These are phyloP conservation scores for Lochmaea capreae DNA, from an alignment of 2,888 invertebrate species.

Conservation along the genomic window DNA sequence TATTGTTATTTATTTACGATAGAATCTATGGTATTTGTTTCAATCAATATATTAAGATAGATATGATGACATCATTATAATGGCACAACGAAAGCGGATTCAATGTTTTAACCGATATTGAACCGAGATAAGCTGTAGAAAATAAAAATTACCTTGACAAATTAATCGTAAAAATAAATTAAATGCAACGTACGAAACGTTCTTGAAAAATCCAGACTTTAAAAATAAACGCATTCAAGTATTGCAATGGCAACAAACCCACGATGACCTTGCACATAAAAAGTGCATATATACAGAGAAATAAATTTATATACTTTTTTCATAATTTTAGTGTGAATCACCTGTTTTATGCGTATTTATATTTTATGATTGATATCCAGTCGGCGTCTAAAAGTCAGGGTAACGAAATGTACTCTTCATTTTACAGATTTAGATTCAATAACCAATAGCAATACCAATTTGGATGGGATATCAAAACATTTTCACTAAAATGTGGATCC, in stretches of 20 bases:
- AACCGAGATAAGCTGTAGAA: slow-evolving; percentile 29
- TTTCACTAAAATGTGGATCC: too few relatives aligned
- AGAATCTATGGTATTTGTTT: neutral
- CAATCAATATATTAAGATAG: neutral
- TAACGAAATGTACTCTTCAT: too few relatives aligned
- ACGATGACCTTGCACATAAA: slow-evolving; percentile 58
- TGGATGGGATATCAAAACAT: too few relatives aligned
- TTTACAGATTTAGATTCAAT: too few relatives aligned
- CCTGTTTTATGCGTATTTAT: slow-evolving; percentile 14
- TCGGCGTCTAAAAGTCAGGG: neutral
- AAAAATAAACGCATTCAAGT: slow-evolving; percentile 57
- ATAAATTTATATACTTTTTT: slow-evolving; percentile 41
- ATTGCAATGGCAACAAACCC: slow-evolving; percentile 54
- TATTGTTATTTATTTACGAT: neutral
- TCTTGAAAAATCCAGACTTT: slow-evolving; percentile 59
- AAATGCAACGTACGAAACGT: slow-evolving; percentile 43
- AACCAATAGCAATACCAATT: too few relatives aligned
- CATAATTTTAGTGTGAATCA: slow-evolving; percentile 16
- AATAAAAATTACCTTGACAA: slow-evolving; percentile 46
- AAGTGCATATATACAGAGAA: slow-evolving; percentile 51
- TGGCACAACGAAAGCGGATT: slow-evolving; percentile 29
- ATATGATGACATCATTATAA: slow-evolving; percentile 27
- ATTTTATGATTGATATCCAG: neutral
- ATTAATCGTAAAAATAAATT: slow-evolving; percentile 45
- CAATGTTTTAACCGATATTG: slow-evolving; percentile 17